Evolutionary conservation across 35 echinoderm and acorn worm species (phyloP), one percentile per base, ranked within the genome.

Genomic region (Lytechinus pictus): DNA sequence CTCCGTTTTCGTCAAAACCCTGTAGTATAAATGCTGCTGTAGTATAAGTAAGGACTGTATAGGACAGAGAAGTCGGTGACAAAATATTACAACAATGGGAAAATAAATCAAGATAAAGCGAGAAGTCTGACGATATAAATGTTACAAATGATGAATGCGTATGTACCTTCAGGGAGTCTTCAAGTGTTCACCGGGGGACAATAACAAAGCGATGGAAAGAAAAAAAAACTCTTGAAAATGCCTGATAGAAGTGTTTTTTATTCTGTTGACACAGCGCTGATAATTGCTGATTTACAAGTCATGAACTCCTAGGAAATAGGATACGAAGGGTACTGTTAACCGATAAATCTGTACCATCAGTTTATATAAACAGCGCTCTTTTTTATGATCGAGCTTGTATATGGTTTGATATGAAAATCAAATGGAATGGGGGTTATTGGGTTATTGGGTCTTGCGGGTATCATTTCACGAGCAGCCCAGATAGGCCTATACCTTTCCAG

Each of bases 211-310:
- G 66, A 79, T 21, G 5, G 66, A 24, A 6, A 5, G 19, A 7
- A 79, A 60, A 60, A 60, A 79, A 79, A 79, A 79, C 66, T 79
- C 66, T 79, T 79, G 66, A 79, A 79, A 79, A 79, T 79, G 66
- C 66, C 66, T 16, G 19, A 79, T 79, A 79, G 66, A 0, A n/a
- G 66, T 24, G 66, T 79, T 58, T 24, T 24, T 79, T 16, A 79
- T 79, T 79, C n/a, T 79, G 66, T 79, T 79, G 66, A 79, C 66
- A 79, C 66, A 79, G 21, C 21, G 66, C 21, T 79, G 66, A 79
- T 79, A 79, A 79, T 79, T 79, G 66, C 19, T 79, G 66, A 79
- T 79, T 79, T 79, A 79, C 66, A 79, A 79, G 66, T 79, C 66
- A 79, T 79, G 66, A 79, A 79, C 16, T 24, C 66, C n/a, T 4